These are phyloP conservation scores for Heloderma charlesbogerti DNA, from an alignment of 2,113 vertebrate genomes.

Conservation along the genomic window DNA sequence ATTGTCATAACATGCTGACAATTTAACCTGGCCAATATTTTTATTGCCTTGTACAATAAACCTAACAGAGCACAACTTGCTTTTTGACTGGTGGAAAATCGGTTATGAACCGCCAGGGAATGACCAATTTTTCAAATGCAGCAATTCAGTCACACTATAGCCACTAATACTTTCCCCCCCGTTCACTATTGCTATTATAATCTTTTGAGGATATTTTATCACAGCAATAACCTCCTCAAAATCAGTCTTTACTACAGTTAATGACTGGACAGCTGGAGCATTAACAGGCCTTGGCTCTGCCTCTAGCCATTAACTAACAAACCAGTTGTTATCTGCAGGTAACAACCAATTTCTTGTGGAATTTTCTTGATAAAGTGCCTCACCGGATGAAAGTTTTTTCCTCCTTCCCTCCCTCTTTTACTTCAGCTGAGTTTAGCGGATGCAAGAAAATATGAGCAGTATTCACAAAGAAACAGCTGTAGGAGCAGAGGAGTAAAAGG, in stretches of 20 bases:
- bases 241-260: constrained; percentile 87
- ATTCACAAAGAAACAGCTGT: constrained; percentile 27
- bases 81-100: constrained; percentile 88
- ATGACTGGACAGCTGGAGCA: constrained; percentile 87
- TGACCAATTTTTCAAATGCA: constrained; percentile 87
- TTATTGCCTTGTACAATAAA: constrained; percentile 89
- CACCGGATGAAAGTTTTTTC: constrained; percentile 61
- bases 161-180: constrained; percentile 80
- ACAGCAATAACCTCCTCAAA: constrained; percentile 85
- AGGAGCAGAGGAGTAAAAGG: constrained; percentile 37
- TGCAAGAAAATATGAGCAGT: constrained; percentile 5
- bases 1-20: constrained; percentile 83
- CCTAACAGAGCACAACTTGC: constrained; percentile 89
- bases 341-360: constrained; percentile 80
- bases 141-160: constrained; percentile 83
- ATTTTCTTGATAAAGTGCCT: constrained; percentile 78
- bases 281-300: constrained; percentile 83
- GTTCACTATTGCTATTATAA: constrained; percentile 85
- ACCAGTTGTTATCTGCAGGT: constrained; percentile 85
- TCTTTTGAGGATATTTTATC: constrained; percentile 89
- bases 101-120: constrained; percentile 86
- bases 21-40: constrained; percentile 89
- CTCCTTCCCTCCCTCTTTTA: constrained; percentile 22
- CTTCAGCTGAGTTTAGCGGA: constrained; percentile 36
- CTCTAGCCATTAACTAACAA: constrained; percentile 83